Evolutionary conservation across 1,140 invertebrate genomes (phyloP).

Genomic region (Apolygus lucorum): DNA sequence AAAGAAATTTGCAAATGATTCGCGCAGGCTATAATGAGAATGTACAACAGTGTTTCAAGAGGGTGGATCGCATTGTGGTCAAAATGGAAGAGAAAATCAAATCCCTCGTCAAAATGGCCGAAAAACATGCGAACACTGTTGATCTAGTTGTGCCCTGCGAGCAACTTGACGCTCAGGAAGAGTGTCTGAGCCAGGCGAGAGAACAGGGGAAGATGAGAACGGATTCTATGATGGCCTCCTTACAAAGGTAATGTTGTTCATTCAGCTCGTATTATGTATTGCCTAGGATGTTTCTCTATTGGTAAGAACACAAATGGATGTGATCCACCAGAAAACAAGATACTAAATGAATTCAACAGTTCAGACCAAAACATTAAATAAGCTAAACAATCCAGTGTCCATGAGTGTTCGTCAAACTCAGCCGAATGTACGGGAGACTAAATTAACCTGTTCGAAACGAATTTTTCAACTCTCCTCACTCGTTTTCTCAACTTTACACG

Average conservation of each 20-base stretch:
- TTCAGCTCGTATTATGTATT: too few relatives aligned
- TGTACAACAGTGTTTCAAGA: background rate
- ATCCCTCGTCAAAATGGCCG: background rate
- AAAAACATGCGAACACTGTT: background rate
- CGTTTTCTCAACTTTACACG: too few relatives aligned
- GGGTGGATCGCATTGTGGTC: background rate
- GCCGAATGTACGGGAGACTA: too few relatives aligned
- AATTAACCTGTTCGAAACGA: too few relatives aligned
- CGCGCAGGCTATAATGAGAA: background rate
- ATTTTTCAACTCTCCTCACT: too few relatives aligned
- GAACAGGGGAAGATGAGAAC: background rate
- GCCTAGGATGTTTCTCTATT: too few relatives aligned
- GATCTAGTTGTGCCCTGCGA: background rate
- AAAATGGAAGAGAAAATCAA: background rate
- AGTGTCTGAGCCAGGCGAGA: background rate
- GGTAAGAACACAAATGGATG: too few relatives aligned
- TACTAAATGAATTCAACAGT: too few relatives aligned
- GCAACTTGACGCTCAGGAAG: background rate
- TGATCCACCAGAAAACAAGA: too few relatives aligned
- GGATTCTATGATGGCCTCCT: background rate
- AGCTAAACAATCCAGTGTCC: too few relatives aligned
- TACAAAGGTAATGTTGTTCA: background rate
- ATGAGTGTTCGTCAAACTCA: too few relatives aligned
- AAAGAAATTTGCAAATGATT: conserved; percentile 8
- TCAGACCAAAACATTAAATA: too few relatives aligned